A percentile compares a stretch with the other conserved stretches of the same genome.
Conservation (phyloP, 2,888 invertebrate genomes). For the Melanchra persicariae region DNA sequence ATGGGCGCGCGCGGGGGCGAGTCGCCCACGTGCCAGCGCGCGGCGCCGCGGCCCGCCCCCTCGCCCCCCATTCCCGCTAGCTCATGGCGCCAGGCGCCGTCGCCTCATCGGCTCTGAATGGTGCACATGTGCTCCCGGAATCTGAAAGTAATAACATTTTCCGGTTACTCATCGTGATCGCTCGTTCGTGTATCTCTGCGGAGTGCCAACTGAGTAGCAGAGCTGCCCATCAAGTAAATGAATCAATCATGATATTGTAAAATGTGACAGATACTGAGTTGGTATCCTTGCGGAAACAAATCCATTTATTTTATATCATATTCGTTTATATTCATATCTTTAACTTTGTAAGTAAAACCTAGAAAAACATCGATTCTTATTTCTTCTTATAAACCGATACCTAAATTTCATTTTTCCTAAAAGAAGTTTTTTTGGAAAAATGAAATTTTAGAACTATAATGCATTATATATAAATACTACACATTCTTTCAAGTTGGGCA, state of each 20-base stretch:
- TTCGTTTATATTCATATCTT: neutral
- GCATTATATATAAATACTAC: too few species aligned
- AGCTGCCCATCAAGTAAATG: neutral
- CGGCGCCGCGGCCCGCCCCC: constrained; percentile 92
- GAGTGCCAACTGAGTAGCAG: neutral
- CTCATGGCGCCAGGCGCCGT: constrained; percentile 86
- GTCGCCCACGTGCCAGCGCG: constrained; percentile 92
- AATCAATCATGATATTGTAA: neutral
- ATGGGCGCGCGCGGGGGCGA: constrained; percentile 91
- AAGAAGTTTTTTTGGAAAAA: too few species aligned
- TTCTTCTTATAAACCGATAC: too few species aligned
- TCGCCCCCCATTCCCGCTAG: constrained; percentile 91
- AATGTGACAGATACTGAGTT: neutral
- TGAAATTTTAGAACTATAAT: too few species aligned
- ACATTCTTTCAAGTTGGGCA: too few species aligned
- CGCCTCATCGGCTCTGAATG: constrained; percentile 79
- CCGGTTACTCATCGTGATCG: constrained; percentile 1
- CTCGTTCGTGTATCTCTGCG: neutral
- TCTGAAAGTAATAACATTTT: constrained; percentile 48
- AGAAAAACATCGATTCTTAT: too few species aligned
- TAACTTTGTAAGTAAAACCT: neutral
- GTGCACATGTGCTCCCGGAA: constrained; percentile 72
- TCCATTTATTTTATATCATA: too few species aligned
- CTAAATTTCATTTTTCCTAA: too few species aligned
- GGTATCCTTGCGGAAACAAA: neutral